Base-by-base conservation (phyloP, 2,888 invertebrate species). In the Melanargia galathea region DNA sequence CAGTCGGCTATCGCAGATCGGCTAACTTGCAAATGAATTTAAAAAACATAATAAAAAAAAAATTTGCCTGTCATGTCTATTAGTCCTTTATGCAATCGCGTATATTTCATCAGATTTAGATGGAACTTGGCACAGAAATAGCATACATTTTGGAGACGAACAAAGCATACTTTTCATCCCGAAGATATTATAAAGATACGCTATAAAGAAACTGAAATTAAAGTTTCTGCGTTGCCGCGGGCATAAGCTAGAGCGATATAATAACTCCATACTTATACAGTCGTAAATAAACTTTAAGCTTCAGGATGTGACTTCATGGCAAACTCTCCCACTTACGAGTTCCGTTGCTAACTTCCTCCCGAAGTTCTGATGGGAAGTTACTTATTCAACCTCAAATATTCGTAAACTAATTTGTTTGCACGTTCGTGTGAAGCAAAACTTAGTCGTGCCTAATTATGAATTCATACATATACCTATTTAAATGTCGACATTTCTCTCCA, bases 301-400 rank as follows among this genome's bases (percentile, higher is more conserved):
- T 51, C 51, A 66, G 62, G 59, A 60, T 55, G 60, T 45, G 24
- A 63, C 60, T 35, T 57, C 26, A 60, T 33, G 35, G 65, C 35
- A 20, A 63, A 67, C 38, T 52, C 38, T 52, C 49, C 11, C 22
- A 56, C 60, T 57, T 56, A 56, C 58, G 33, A 62, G 55, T 59
- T 51, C 10, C 6, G 56, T 54, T 30, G 56, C 58, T 22, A 59
- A 67, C 49, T 67, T 62, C 40, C 58, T 60, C 55, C 43, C 45
- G 26, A 60, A 58, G 64, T 64, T 63, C 45, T 67, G 57, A 65
- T 69, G 59, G 64, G 60, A 63, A 63, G 75, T 74, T 77, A 75
- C 76, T 74, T 74, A 73, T 72, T 67, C 66, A 69, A 73, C 78
- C 69, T 69, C 65, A 73, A 77, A 74, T 73, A 74, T 79, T 74